Evolutionary conservation across 2,888 invertebrate species (phyloP), one percentile per base, ranked within the genome.

Genomic region (Drosophila ezoana): DNA sequence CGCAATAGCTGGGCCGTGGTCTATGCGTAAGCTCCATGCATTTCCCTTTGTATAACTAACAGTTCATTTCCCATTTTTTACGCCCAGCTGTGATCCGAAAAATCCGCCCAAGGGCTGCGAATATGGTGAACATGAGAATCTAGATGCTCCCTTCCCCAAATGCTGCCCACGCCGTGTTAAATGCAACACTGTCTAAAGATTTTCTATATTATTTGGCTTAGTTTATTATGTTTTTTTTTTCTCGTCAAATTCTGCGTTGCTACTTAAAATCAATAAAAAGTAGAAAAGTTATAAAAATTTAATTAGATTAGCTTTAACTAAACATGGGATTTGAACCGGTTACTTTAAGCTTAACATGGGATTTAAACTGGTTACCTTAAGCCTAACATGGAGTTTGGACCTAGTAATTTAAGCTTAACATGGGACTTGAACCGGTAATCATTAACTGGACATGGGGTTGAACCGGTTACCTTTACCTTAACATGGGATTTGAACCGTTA

Each of bases 1-100:
- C 56, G 33, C 16, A 9, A 79, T 3, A 47, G 87, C n/a, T 87
- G 75, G 76, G 87, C 73, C 1, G 13, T 84, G 52, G 52, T 87
- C 23, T 75, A 79, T 23, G 61, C 44, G 83, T 87, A 45, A 56
- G 45, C 18, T 1, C 3, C 28, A 9, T n/a, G 6, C 28, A 8
- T 28, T 28, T 28, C 28, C 2, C 8, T 28, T 28, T 8, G 28
- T 28, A 8, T 28, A 28, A 1, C 28, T 8, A 28, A 28, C 28
- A 3, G 28, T 8, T 28, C 0, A 8, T 8, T 28, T 8, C 2
- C 8, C 28, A 28, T 16, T 2, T 11, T 10, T 13, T 1, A 0
- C n/a, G 0, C 11, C 10, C 16, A 81, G 85, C 10, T 84, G 85
- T 23, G 8, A 18, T 0, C 0, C 0, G 0, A 1, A 13, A 2